These are phyloP conservation scores for Scarus forsteni DNA, from an alignment of 2,797 vertebrate species.

Conservation along the genomic window DNA sequence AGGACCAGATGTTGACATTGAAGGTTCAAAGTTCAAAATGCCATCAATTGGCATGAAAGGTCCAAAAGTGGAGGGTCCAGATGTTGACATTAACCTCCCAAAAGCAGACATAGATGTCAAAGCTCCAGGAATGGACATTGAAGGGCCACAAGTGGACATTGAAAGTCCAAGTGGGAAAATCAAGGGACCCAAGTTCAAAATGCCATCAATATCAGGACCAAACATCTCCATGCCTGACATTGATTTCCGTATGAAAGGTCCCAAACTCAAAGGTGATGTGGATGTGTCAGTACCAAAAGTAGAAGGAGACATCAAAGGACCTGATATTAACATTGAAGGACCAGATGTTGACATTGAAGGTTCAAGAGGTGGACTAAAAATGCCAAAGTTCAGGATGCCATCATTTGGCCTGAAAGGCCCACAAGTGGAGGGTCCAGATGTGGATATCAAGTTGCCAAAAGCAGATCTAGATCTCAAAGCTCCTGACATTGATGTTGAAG, in stretches of 20 bases:
- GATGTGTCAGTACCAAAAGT: slow-evolving; percentile 50
- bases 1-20: slow-evolving; percentile 55
- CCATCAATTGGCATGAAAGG: not conserved
- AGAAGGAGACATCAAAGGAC: slow-evolving; percentile 32
- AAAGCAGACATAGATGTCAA: slow-evolving; percentile 29
- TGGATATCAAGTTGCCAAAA: not conserved
- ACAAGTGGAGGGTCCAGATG: not conserved
- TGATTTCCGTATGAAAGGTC: slow-evolving; percentile 43
- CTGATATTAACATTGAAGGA: slow-evolving; percentile 27
- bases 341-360: slow-evolving; percentile 42
- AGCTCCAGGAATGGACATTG: not conserved
- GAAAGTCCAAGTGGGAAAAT: not conserved
- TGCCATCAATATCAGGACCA: slow-evolving; percentile 37
- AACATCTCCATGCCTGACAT: slow-evolving; percentile 43
- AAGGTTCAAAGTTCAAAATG: not conserved
- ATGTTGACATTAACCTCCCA: not conserved
- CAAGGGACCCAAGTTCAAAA: not conserved
- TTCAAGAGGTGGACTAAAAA: slow-evolving; percentile 6
- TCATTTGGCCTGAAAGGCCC: slow-evolving; percentile 28
- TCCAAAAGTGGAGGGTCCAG: not conserved
- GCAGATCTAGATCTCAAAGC: not conserved
- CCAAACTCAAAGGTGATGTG: slow-evolving; percentile 70
- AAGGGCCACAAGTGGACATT: not conserved
- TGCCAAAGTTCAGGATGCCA: slow-evolving; percentile 48
- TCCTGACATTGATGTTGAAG: slow-evolving; percentile 20